phyloP scores from a whole-genome alignment of 1,140 invertebrate species.

The Orius laevigatus region DNA sequence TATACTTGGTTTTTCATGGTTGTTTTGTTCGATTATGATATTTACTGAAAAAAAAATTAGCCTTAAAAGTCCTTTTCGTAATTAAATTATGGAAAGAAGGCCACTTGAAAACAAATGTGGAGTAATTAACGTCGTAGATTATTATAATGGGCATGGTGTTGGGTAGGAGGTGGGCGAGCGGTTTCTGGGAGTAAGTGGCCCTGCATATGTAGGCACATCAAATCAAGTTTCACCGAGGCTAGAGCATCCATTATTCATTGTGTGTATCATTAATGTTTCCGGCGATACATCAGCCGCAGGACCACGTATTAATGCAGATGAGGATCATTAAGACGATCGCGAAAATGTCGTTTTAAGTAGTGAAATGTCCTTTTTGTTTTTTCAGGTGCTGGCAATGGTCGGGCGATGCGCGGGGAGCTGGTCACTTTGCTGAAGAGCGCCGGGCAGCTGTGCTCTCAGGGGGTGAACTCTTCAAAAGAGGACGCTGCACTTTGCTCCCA shows the following conservation, averaged over 20 bases:
- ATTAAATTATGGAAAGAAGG: too few relatives aligned
- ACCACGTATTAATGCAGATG: not conserved
- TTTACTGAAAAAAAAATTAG: too few relatives aligned
- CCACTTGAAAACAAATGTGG: too few relatives aligned
- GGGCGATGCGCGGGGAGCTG: slow-evolving; percentile 10
- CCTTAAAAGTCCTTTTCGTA: too few relatives aligned
- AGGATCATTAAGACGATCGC: not conserved
- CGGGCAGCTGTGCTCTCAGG: slow-evolving; percentile 7
- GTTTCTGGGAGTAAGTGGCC: too few relatives aligned
- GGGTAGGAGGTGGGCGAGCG: too few relatives aligned
- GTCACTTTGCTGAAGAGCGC: slow-evolving; percentile 9
- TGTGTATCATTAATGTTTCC: not conserved
- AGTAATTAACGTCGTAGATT: too few relatives aligned
- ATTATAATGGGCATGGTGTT: too few relatives aligned
- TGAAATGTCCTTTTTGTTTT: not conserved
- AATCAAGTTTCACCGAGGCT: not conserved
- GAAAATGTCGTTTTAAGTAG: not conserved
- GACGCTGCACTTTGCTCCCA: slow-evolving; percentile 3
- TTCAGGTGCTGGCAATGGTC: slow-evolving; percentile 9
- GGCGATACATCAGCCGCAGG: not conserved
- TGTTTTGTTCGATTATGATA: too few relatives aligned
- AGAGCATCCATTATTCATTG: slow-evolving; percentile 1
- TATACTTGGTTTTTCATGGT: too few relatives aligned
- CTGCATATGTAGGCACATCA: too few relatives aligned
- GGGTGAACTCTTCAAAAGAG: slow-evolving; percentile 1